These are phyloP conservation scores for Julus scandinavius DNA, from an alignment of 2,888 invertebrate genomes.

Conservation along the genomic window DNA sequence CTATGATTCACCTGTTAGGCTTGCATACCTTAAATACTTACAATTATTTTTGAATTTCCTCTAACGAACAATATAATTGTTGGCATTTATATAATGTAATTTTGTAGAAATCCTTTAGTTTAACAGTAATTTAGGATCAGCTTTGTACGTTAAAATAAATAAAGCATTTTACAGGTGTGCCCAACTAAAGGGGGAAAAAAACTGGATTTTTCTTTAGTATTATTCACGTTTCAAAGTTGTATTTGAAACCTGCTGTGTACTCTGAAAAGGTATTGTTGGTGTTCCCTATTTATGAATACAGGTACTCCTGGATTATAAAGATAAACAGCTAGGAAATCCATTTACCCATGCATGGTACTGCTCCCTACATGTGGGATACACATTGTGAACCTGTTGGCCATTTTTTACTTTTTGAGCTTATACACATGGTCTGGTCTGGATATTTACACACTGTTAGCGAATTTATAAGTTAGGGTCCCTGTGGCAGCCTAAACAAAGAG, in stretches of 20 bases:
- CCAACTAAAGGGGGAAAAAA: background rate
- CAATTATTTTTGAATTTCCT: background rate
- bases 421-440: too few relatives aligned
- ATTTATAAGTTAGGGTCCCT: too few relatives aligned
- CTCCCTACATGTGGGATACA: too few relatives aligned
- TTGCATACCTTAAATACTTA: background rate
- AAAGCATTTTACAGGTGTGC: background rate
- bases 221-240: background rate
- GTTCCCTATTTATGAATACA: background rate
- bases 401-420: too few relatives aligned
- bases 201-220: background rate
- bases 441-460: too few relatives aligned
- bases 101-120: too few relatives aligned
- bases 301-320: background rate
- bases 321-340: background rate
- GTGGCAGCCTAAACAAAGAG: too few relatives aligned
- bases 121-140: too few relatives aligned
- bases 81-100: background rate
- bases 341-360: too few relatives aligned
- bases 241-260: background rate
- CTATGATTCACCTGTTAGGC: constrained; percentile 16
- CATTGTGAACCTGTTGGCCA: too few relatives aligned
- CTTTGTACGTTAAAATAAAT: background rate
- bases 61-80: background rate
- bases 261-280: background rate